These are phyloP conservation scores for Ochotona curzoniae DNA, from an alignment of 2,113 vertebrate genomes.

Conservation along the genomic window DNA sequence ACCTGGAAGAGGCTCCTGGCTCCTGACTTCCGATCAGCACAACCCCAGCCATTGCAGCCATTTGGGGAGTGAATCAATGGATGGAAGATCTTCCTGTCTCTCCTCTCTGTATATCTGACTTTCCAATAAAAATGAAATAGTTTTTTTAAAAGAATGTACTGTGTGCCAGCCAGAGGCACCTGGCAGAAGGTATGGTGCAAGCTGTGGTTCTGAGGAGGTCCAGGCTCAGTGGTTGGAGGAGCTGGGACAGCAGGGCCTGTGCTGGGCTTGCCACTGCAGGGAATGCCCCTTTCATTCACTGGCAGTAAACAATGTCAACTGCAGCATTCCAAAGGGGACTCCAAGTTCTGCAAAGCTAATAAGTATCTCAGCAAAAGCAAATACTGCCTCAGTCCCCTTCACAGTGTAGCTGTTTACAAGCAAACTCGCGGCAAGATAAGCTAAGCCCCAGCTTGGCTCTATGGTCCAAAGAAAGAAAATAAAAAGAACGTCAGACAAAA, in stretches of 20 bases:
- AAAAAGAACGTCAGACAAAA: slow-evolving; percentile 34
- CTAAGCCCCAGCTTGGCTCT: background rate
- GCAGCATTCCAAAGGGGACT: background rate
- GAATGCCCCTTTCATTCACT: background rate
- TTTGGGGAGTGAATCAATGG: no score
- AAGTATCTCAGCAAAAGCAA: background rate
- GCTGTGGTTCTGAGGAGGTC: background rate
- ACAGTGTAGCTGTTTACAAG: background rate
- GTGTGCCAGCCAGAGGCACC: background rate
- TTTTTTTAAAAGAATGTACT: background rate
- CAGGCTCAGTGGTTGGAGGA: background rate
- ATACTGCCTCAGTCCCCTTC: background rate
- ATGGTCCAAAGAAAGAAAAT: background rate
- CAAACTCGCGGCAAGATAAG: background rate
- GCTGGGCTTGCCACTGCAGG: background rate
- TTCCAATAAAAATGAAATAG: no score
- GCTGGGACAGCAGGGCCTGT: background rate
- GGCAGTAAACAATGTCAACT: background rate
- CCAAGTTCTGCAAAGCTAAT: background rate
- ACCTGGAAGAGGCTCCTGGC: no score
- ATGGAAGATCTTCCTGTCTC: no score
- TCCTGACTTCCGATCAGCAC: no score
- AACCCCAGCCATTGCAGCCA: no score
- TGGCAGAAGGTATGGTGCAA: background rate
- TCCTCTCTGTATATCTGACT: no score